These are phyloP conservation scores for Blennius ocellaris DNA, from an alignment of 2,113 vertebrate genomes.

Conservation along the genomic window DNA sequence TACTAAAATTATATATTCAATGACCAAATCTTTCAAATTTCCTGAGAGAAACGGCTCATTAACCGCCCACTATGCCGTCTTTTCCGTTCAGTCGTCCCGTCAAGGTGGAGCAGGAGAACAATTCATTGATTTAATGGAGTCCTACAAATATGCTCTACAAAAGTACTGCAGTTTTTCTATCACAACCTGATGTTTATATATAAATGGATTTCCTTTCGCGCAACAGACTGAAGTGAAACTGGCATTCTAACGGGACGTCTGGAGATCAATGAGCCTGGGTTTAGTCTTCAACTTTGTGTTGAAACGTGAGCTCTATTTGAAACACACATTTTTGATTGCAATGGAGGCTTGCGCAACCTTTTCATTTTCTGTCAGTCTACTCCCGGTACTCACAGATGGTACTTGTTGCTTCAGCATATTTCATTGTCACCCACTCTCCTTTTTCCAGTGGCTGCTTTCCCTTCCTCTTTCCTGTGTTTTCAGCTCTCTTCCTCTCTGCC, in stretches of 20 bases:
- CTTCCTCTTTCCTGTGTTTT: constrained; percentile 43
- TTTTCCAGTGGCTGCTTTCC: constrained; percentile 35
- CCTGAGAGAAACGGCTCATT: too few species aligned
- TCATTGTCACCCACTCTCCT: constrained; percentile 43
- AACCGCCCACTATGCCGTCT: too few species aligned
- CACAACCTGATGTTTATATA: constrained; percentile 37
- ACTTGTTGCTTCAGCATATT: constrained; percentile 46
- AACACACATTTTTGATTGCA: background rate
- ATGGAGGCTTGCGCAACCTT: constrained; percentile 23
- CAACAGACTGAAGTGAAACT: constrained; percentile 14
- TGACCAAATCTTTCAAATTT: too few species aligned
- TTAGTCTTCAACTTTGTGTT: too few species aligned
- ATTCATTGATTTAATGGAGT: too few species aligned
- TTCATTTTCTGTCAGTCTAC: background rate
- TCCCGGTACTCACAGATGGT: constrained; percentile 20
- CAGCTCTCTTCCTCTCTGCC: constrained; percentile 45
- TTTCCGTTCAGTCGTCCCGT: too few species aligned
- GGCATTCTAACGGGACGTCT: background rate
- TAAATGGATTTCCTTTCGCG: constrained; percentile 10
- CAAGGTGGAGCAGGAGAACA: too few species aligned
- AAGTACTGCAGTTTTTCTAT: background rate
- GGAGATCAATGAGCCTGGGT: background rate
- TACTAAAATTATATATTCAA: too few species aligned
- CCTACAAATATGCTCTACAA: too few species aligned
- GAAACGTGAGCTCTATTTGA: background rate